Conservation (phyloP, 2,113 vertebrate species). For the Egretta garzetta region DNA sequence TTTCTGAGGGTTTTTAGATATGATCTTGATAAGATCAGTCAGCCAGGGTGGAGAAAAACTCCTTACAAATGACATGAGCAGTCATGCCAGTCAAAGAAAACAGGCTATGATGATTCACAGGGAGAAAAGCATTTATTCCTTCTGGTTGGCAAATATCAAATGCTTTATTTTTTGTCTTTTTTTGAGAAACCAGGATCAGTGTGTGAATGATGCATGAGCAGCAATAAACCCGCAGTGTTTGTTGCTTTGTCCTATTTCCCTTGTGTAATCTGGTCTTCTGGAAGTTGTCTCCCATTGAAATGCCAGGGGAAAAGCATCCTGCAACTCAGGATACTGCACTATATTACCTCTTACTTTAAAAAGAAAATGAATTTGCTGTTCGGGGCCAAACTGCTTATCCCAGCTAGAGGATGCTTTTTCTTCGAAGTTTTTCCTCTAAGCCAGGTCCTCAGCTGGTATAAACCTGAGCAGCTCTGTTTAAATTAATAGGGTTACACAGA, state of each 20-base stretch:
- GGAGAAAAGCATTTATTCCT: background rate
- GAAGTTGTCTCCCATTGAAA: background rate
- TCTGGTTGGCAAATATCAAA: background rate
- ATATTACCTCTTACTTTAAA: background rate
- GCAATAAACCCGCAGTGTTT: background rate
- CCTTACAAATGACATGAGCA: background rate
- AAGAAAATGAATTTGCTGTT: background rate
- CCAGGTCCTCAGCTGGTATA: background rate
- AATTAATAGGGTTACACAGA: constrained; percentile 33
- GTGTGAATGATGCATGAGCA: background rate
- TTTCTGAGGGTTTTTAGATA: background rate
- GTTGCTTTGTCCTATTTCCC: background rate
- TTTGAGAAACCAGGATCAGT: background rate
- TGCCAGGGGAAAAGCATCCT: background rate
- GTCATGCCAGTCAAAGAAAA: background rate
- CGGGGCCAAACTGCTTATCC: background rate
- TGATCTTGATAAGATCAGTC: background rate
- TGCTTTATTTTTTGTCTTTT: background rate
- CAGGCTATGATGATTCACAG: background rate
- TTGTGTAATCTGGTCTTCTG: background rate
- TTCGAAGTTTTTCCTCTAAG: background rate
- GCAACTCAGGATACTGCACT: background rate
- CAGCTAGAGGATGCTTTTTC: background rate
- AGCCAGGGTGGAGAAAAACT: background rate
- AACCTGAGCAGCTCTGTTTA: background rate